Conservation (phyloP, 2,113 vertebrate species). For the Pteruthius melanotis region DNA sequence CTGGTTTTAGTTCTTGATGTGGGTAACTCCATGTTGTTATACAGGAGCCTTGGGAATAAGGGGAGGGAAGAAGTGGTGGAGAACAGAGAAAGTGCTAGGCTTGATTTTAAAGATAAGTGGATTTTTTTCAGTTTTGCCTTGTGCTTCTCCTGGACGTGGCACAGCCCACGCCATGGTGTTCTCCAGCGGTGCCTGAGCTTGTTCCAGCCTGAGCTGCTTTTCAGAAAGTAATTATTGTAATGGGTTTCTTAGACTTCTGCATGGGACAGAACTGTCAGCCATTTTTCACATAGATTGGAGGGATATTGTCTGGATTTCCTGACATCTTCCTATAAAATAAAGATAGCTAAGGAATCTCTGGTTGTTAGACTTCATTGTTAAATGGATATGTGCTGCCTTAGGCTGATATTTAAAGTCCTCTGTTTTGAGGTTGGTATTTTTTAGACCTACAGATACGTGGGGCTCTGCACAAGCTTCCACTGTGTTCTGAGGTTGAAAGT, state of each 20-base stretch:
- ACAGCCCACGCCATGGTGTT: neutral
- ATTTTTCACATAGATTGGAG: neutral
- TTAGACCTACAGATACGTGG: neutral
- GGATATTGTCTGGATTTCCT: neutral
- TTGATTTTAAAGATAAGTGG: neutral
- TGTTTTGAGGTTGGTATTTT: neutral
- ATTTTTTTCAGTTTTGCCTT: neutral
- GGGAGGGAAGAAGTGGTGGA: neutral
- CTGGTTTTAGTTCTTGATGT: constrained; percentile 24
- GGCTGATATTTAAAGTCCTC: neutral
- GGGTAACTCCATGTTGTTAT: neutral
- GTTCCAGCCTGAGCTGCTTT: constrained; percentile 7
- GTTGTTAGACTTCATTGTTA: neutral
- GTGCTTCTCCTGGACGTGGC: neutral
- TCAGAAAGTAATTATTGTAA: neutral
- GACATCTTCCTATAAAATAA: neutral
- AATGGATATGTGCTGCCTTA: neutral
- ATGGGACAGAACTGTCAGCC: neutral
- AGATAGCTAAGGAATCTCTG: neutral
- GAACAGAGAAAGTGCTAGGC: neutral
- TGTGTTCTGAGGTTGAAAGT: neutral
- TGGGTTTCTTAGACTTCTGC: neutral
- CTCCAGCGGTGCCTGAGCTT: neutral
- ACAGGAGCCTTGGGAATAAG: neutral
- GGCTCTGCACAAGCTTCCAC: neutral